Percentiles rank a stretch among this genome's conserved stretches.
These are phyloP conservation scores for Kryphioiulus occultus DNA, from an alignment of 2,888 invertebrate genomes.

Conservation along the genomic window DNA sequence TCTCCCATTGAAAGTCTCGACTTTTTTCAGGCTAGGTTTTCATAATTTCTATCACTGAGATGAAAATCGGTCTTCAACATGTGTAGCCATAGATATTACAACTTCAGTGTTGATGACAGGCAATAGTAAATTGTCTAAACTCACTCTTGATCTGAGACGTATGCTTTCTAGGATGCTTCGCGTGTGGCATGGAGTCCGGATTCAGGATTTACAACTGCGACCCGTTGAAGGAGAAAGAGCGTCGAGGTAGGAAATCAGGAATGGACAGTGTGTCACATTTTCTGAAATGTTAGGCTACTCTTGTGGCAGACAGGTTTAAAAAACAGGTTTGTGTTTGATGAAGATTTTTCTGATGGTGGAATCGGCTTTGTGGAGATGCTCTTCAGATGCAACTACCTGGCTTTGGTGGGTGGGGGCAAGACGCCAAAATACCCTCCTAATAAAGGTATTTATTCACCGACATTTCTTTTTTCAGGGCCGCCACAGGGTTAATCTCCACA, in stretches of 20 bases:
- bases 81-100: too few relatives aligned
- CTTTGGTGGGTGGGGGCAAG: constrained; percentile 92
- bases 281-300: neutral
- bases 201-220: constrained; percentile 97
- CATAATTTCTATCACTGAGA: constrained; percentile 8
- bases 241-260: constrained; percentile 69
- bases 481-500: constrained; percentile 25
- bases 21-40: too few relatives aligned
- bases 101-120: too few relatives aligned
- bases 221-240: constrained; percentile 94
- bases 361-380: constrained; percentile 96
- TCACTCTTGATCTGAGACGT: too few relatives aligned
- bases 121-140: too few relatives aligned
- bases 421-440: constrained; percentile 92
- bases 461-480: neutral
- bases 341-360: constrained; percentile 90
- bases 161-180: constrained; percentile 83
- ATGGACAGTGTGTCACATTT: neutral
- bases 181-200: constrained; percentile 95
- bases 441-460: constrained; percentile 68
- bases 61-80: neutral
- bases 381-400: constrained; percentile 96
- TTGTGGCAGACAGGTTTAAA: neutral
- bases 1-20: too few relatives aligned
- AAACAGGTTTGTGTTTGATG: constrained; percentile 46